phyloP scores from a whole-genome alignment of 1,140 invertebrate genomes.

The Diplogasteroides magnus region DNA sequence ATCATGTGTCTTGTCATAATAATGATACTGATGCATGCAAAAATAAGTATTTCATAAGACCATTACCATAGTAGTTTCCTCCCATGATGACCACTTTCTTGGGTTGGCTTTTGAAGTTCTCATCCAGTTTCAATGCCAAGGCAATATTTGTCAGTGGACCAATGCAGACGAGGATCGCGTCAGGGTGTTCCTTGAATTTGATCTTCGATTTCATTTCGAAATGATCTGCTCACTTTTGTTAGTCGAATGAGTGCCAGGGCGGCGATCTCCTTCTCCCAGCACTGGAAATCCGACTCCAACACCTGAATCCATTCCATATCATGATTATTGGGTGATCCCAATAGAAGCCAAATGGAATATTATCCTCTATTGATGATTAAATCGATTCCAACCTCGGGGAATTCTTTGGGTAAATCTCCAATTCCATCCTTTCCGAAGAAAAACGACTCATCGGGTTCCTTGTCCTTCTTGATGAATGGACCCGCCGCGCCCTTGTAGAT shows the following conservation, averaged over 20 bases:
- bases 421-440: slow-evolving; percentile 52
- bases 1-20: slow-evolving; percentile 3
- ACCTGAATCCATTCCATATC: neutral
- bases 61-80: slow-evolving; percentile 66
- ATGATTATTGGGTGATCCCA: neutral
- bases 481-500: slow-evolving; percentile 46
- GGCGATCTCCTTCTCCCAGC: slow-evolving; percentile 25
- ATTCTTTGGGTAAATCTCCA: slow-evolving; percentile 43
- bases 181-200: neutral
- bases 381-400: slow-evolving; percentile 43
- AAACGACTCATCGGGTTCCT: slow-evolving; percentile 26
- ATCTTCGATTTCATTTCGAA: slow-evolving; percentile 58
- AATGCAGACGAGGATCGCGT: slow-evolving; percentile 64
- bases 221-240: slow-evolving; percentile 18
- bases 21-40: neutral
- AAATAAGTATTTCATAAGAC: too few relatives aligned
- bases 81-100: slow-evolving; percentile 71
- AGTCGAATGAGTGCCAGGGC: slow-evolving; percentile 54
- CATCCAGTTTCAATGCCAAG: slow-evolving; percentile 67
- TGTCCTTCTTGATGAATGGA: slow-evolving; percentile 36
- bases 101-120: slow-evolving; percentile 63
- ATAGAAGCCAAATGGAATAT: too few relatives aligned
- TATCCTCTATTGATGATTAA: too few relatives aligned
- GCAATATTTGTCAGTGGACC: slow-evolving; percentile 75
- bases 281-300: neutral